Conservation (phyloP, 2,797 vertebrate genomes). For the Margarornis squamiger region DNA sequence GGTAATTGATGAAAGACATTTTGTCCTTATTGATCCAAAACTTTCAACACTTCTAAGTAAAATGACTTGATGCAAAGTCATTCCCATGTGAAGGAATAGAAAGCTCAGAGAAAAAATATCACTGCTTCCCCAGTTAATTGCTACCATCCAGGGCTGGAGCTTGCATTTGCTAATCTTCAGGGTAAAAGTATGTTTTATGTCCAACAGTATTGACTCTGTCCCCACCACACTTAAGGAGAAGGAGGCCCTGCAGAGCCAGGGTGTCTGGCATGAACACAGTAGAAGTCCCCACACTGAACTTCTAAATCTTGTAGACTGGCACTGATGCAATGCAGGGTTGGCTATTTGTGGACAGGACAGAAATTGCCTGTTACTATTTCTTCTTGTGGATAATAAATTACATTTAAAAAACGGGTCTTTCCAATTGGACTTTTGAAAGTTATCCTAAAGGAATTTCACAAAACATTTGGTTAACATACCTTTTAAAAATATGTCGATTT, state of each 20-base stretch:
- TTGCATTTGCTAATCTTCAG: not conserved
- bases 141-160: not conserved
- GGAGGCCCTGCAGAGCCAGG: not conserved
- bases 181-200: not conserved
- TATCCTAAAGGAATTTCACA: not conserved
- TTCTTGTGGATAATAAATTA: not conserved
- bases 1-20: not conserved
- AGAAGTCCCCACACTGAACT: not conserved
- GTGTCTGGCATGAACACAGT: not conserved
- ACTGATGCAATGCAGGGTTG: not conserved
- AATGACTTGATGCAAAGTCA: not conserved
- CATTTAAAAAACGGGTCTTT: not conserved
- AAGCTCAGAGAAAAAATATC: not conserved
- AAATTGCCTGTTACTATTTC: not conserved
- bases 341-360: not conserved
- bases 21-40: not conserved
- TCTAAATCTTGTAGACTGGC: not conserved
- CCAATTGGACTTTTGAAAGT: not conserved
- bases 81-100: not conserved
- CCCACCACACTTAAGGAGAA: not conserved
- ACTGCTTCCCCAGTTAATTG: not conserved
- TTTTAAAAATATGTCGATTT: conserved; percentile 89
- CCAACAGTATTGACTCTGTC: not conserved
- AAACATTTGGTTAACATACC: conserved; percentile 69
- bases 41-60: not conserved